Evolutionary conservation across 1,140 invertebrate genomes (phyloP).

Genomic region (Druon quercuslanigerum): DNA sequence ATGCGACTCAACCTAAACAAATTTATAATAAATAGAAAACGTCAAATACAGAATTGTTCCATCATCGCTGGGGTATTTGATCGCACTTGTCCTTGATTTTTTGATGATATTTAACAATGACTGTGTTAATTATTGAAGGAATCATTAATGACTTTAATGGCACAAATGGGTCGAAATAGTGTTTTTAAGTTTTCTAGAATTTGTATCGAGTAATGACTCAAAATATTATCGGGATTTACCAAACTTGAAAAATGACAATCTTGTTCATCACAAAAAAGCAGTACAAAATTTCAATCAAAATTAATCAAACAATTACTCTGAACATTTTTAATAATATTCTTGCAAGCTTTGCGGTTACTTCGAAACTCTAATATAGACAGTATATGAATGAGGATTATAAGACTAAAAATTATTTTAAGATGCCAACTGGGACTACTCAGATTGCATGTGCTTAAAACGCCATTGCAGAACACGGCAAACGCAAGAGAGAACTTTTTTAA

Average conservation of each 20-base stretch:
- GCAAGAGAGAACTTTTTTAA: not conserved
- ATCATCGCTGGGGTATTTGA: not conserved
- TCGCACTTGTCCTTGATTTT: conserved; percentile 4
- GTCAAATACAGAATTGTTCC: too few species aligned
- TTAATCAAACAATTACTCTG: too few species aligned
- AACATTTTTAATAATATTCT: too few species aligned
- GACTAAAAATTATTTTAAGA: not conserved
- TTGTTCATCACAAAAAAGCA: too few species aligned
- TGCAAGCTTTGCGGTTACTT: not conserved
- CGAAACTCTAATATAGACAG: not conserved
- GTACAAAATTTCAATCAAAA: too few species aligned
- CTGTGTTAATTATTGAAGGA: conserved; percentile 52
- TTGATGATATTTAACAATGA: conserved; percentile 38
- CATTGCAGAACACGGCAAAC: not conserved
- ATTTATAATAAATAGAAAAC: too few species aligned
- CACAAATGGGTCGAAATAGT: not conserved
- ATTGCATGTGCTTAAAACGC: not conserved
- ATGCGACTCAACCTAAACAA: not conserved
- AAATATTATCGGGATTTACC: not conserved
- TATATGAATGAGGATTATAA: not conserved
- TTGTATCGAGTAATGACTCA: too few species aligned
- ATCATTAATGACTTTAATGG: conserved; percentile 48
- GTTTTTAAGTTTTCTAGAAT: not conserved
- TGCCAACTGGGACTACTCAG: not conserved
- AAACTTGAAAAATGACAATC: not conserved